These are phyloP conservation scores for Heliconius cydno DNA, from an alignment of 2,888 invertebrate genomes.

Conservation along the genomic window DNA sequence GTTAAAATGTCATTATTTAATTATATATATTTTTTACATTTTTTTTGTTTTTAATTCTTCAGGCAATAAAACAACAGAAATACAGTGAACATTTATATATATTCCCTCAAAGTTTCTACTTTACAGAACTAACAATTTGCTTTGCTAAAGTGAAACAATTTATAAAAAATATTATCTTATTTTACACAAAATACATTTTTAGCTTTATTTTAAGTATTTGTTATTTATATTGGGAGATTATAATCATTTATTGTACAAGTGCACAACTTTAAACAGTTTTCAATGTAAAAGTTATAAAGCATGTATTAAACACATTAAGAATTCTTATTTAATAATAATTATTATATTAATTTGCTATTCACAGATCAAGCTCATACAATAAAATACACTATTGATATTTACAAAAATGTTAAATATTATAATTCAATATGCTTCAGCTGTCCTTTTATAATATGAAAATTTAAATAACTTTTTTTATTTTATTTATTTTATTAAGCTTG, in stretches of 20 bases:
- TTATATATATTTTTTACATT: too few relatives aligned
- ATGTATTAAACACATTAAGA: slow-evolving; percentile 4
- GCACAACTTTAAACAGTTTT: neutral
- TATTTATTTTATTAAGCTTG: neutral
- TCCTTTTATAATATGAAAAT: neutral
- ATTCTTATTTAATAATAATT: slow-evolving; percentile 9
- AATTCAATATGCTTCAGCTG: neutral
- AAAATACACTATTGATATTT: neutral
- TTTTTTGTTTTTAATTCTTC: too few relatives aligned
- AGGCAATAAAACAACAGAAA: neutral
- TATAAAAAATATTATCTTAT: slow-evolving; percentile 23
- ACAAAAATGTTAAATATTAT: neutral
- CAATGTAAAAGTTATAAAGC: neutral
- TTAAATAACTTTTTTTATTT: neutral
- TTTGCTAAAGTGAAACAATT: slow-evolving; percentile 2
- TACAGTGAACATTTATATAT: slow-evolving; percentile 16
- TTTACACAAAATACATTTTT: slow-evolving; percentile 14
- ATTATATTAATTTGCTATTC: slow-evolving; percentile 1
- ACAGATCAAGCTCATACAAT: slow-evolving; percentile 12
- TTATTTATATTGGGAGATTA: neutral
- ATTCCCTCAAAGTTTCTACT: neutral
- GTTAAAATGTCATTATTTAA: neutral
- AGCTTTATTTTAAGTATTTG: neutral
- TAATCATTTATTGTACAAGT: slow-evolving; percentile 1
- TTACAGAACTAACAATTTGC: slow-evolving; percentile 19